A percentile compares a stretch with the other conserved stretches of the same genome.
Conservation (phyloP, 2,888 invertebrate species). For the Leptogaster cylindrica region DNA sequence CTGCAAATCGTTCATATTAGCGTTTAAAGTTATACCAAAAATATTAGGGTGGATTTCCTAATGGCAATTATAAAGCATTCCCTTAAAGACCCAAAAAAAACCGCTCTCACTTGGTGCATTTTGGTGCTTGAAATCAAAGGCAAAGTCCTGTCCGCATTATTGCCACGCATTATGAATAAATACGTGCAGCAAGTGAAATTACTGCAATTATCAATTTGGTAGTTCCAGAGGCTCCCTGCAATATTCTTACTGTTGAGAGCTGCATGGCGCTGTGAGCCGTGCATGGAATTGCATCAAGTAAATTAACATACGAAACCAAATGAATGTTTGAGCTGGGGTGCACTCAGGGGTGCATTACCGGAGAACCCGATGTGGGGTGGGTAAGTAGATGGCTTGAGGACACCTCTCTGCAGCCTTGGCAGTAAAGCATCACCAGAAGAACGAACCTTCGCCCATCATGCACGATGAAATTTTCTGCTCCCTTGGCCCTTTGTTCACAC, state of each 20-base stretch:
- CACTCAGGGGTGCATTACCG: conserved; percentile 12
- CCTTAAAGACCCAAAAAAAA: too few relatives aligned
- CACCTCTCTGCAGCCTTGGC: neutral
- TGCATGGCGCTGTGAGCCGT: neutral
- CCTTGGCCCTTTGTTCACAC: conserved; percentile 20
- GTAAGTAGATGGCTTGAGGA: too few relatives aligned
- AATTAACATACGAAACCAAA: conserved; percentile 25
- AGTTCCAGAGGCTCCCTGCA: neutral
- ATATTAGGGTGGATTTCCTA: too few relatives aligned
- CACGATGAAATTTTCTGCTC: conserved; percentile 27
- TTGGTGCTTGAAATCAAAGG: neutral
- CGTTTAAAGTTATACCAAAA: too few relatives aligned
- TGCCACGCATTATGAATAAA: neutral
- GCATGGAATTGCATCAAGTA: conserved; percentile 29
- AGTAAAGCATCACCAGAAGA: conserved; percentile 10
- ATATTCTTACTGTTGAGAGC: conserved; percentile 5
- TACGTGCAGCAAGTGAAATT: conserved; percentile 7
- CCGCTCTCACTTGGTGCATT: too few relatives aligned
- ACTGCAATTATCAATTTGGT: conserved; percentile 26
- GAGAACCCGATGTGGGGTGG: neutral
- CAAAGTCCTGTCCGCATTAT: conserved; percentile 12
- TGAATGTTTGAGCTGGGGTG: conserved; percentile 17
- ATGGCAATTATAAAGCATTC: too few relatives aligned
- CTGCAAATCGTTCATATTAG: too few relatives aligned
- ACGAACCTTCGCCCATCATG: conserved; percentile 13